Conservation (phyloP, 2,888 invertebrate genomes). For the Pseudanteris insignis region DNA sequence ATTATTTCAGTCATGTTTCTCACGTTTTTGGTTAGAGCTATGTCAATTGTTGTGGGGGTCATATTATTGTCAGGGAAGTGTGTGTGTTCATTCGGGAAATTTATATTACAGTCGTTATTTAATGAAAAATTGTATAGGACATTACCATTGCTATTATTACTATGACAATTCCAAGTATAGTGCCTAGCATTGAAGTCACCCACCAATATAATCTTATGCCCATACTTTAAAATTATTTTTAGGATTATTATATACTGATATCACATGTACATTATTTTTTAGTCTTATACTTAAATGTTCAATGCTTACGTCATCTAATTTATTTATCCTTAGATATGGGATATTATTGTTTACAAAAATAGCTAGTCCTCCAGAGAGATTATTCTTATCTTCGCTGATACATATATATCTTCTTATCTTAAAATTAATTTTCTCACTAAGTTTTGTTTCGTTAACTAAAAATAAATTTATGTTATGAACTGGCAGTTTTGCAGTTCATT, state of each 20-base stretch:
- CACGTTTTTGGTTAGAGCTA: neutral
- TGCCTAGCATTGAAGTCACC: slow-evolving; percentile 16
- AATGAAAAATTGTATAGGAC: neutral
- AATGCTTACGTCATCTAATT: too few species aligned
- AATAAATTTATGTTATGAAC: slow-evolving; percentile 7
- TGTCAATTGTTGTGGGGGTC: neutral
- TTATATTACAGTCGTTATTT: too few species aligned
- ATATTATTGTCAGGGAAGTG: neutral
- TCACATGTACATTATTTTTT: too few species aligned
- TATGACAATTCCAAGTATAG: neutral
- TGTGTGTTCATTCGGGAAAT: neutral
- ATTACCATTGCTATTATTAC: neutral
- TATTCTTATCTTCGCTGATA: slow-evolving; percentile 39
- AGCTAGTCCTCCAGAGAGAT: slow-evolving; percentile 38
- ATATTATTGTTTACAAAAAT: too few species aligned
- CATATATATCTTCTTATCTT: slow-evolving; percentile 43
- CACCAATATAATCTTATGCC: neutral
- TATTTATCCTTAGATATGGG: too few species aligned
- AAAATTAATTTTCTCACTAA: slow-evolving; percentile 20
- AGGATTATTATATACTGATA: too few species aligned
- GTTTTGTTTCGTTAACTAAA: slow-evolving; percentile 16
- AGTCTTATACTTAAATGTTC: too few species aligned
- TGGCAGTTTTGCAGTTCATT: slow-evolving; percentile 3
- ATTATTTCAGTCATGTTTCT: too few species aligned
- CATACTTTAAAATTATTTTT: too few species aligned